Evolutionary conservation across 2,888 invertebrate genomes (phyloP).

Genomic region (Nasonovia ribisnigri): DNA sequence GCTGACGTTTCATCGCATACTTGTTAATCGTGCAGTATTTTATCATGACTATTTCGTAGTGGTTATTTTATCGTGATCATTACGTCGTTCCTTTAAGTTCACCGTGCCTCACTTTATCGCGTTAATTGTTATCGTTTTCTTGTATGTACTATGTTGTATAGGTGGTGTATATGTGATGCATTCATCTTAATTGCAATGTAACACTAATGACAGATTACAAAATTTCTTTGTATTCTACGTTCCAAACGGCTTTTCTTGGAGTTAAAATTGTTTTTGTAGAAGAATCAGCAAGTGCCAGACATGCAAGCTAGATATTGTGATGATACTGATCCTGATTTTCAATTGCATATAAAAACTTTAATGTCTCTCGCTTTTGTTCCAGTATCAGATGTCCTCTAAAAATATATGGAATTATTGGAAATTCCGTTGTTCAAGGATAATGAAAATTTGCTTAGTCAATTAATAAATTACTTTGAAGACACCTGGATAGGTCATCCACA

Average conservation of each 20-base stretch:
- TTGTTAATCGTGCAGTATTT: too few species aligned
- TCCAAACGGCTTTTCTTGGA: not conserved
- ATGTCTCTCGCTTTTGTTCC: not conserved
- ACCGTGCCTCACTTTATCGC: too few species aligned
- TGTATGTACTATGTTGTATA: too few species aligned
- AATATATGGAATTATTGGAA: not conserved
- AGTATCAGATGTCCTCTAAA: not conserved
- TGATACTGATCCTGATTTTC: not conserved
- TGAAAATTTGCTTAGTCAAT: not conserved
- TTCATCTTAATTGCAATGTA: not conserved
- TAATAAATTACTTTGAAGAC: not conserved
- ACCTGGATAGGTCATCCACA: not conserved
- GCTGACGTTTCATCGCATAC: too few species aligned
- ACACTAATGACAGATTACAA: slow-evolving; percentile 8
- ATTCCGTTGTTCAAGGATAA: not conserved
- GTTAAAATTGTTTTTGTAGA: not conserved
- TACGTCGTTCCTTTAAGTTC: too few species aligned
- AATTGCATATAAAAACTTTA: not conserved
- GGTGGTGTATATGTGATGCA: too few species aligned
- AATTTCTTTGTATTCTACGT: not conserved
- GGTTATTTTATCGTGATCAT: too few species aligned
- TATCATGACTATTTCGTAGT: too few species aligned
- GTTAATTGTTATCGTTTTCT: too few species aligned
- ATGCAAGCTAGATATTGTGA: not conserved
- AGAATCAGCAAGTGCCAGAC: not conserved